Evolutionary conservation across 2,888 invertebrate species (phyloP).

Genomic region (Patella caerulea): DNA sequence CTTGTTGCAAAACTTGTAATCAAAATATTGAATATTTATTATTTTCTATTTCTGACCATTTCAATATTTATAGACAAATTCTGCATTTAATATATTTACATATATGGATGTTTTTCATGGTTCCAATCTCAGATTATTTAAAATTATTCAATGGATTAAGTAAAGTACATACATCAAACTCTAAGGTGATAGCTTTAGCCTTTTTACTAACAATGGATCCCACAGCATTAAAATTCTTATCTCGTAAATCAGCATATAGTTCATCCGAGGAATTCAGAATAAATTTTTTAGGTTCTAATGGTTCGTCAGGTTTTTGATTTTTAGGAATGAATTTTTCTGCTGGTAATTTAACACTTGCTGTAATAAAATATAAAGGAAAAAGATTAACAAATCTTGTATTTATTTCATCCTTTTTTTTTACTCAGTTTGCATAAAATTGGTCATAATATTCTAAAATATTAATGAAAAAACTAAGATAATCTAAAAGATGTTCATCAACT

Average conservation of each 20-base stretch:
- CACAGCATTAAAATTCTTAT: slow-evolving; percentile 93
- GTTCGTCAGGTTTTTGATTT: slow-evolving; percentile 77
- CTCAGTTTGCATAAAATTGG: too few relatives aligned
- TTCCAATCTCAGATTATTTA: too few relatives aligned
- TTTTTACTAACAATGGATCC: slow-evolving; percentile 88
- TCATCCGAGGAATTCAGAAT: slow-evolving; percentile 91
- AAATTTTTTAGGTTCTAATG: slow-evolving; percentile 79
- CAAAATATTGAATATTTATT: too few relatives aligned
- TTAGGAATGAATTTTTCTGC: slow-evolving; percentile 84
- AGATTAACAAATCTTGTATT: too few relatives aligned
- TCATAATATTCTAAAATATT: too few relatives aligned
- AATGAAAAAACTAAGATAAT: too few relatives aligned
- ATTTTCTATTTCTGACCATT: too few relatives aligned
- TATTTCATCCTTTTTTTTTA: too few relatives aligned
- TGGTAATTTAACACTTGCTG: slow-evolving; percentile 86
- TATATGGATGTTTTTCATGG: too few relatives aligned
- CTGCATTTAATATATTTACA: too few relatives aligned
- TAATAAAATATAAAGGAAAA: slow-evolving; percentile 34
- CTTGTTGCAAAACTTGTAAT: too few relatives aligned
- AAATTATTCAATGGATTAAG: not conserved
- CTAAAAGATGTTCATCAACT: too few relatives aligned
- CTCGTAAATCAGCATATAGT: slow-evolving; percentile 89
- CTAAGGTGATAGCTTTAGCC: slow-evolving; percentile 87
- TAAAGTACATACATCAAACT: slow-evolving; percentile 76
- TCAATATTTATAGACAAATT: not conserved